Evolutionary conservation across 2,888 invertebrate species (phyloP), one percentile per base, ranked within the genome.

Genomic region (Bembecia ichneumoniformis): DNA sequence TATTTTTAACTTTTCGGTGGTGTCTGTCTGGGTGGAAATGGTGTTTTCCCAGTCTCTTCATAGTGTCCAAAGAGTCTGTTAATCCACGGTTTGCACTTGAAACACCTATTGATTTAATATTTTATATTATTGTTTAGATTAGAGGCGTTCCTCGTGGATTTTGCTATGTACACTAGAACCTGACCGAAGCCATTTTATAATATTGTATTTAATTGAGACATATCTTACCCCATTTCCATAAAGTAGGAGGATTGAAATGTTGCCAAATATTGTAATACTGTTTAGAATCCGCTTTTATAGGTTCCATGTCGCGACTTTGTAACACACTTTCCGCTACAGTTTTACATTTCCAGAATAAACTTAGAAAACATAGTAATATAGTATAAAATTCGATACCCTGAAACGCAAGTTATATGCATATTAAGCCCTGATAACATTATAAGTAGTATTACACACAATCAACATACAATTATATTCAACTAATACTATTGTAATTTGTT

Each of bases 1-100:
- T 78, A 48, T 74, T 81, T 62, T 79, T 80, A 56, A 76, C 51
- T 65, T 74, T 79, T 40, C 64, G 64, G 53, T 57, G 71, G 46
- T 48, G 28, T 4, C 43, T 43, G 7, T 50, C 51, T 43, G 49
- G 52, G 52, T 67, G 66, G 49, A 59, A 58, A 55, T 60, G 63
- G 52, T 62, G 68, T 60, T 66, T 65, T 52, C 66, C 62, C 52
- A 63, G 66, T 59, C 64, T 74, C 66, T 74, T 72, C 62, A 64
- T 62, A 49, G 57, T 58, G 51, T 66, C 62, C 56, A 63, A 58
- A 63, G 68, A 71, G 59, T 62, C 68, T 64, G 69, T 63, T 64
- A 75, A 68, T 59, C 66, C 70, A 54, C 69, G 67, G 60, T 70
- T 69, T 63, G 77, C 64, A 62, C 72, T 58, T 61, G 69, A 62